phyloP scores from a whole-genome alignment of 2,113 vertebrate genomes.

The Camelus dromedarius region DNA sequence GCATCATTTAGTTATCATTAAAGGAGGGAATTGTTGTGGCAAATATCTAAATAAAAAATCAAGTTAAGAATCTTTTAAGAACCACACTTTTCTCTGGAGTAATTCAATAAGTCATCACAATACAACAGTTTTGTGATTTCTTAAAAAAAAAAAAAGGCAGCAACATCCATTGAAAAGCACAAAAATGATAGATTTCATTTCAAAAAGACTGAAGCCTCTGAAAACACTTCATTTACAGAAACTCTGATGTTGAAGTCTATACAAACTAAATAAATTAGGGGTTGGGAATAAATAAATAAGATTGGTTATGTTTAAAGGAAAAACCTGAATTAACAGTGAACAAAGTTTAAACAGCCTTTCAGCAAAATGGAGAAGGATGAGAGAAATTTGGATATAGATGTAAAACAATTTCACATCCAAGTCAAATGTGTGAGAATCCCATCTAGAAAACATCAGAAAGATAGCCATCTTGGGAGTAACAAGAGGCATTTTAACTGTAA shows the following conservation, averaged over 20 bases:
- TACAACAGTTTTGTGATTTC: slow-evolving; percentile 69
- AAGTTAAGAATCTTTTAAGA: slow-evolving; percentile 70
- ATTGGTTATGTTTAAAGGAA: neutral
- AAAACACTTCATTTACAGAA: slow-evolving; percentile 70
- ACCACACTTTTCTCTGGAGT: slow-evolving; percentile 67
- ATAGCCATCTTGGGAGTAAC: neutral
- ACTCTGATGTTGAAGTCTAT: neutral
- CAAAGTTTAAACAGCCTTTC: neutral
- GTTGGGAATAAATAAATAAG: neutral
- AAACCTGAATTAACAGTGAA: slow-evolving; percentile 1
- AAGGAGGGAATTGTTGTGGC: slow-evolving; percentile 63
- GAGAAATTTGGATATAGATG: neutral
- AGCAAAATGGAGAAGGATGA: neutral
- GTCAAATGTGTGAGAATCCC: slow-evolving; percentile 42
- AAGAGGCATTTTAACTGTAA: neutral
- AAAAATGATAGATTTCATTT: slow-evolving; percentile 75
- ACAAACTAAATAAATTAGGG: slow-evolving; percentile 28
- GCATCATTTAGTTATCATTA: slow-evolving; percentile 69
- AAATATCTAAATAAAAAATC: slow-evolving; percentile 69
- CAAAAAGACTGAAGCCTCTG: slow-evolving; percentile 44
- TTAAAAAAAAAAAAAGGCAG: slow-evolving; percentile 29
- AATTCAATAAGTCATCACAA: slow-evolving; percentile 74
- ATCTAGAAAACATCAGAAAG: slow-evolving; percentile 45
- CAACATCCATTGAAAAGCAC: slow-evolving; percentile 52
- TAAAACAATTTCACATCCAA: slow-evolving; percentile 48